A percentile compares a stretch with the other conserved stretches of the same genome.
These are phyloP conservation scores for Naso thynnoides DNA, from an alignment of 2,797 vertebrate genomes.

Conservation along the genomic window DNA sequence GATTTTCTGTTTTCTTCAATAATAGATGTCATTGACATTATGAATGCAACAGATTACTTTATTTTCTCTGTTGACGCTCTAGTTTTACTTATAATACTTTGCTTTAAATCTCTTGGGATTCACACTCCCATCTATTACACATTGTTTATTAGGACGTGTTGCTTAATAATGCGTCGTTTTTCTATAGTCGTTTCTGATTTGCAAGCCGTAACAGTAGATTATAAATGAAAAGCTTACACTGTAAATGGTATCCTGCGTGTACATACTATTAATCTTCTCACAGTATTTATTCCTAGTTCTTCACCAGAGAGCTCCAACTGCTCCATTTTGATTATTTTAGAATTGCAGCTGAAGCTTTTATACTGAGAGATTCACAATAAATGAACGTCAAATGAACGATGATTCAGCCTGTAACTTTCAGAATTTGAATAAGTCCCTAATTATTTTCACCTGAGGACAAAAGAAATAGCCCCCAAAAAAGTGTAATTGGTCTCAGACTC, in stretches of 20 bases:
- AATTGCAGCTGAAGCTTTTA: not conserved
- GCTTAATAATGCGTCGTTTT: not conserved
- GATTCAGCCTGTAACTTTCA: no score
- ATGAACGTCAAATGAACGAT: not conserved
- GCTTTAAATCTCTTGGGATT: not conserved
- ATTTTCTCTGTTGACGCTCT: not conserved
- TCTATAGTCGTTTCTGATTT: not conserved
- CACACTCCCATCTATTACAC: not conserved
- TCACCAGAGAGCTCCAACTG: not conserved
- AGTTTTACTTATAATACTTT: not conserved
- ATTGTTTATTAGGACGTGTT: not conserved
- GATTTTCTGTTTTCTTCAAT: constrained; percentile 35
- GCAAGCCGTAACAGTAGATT: not conserved
- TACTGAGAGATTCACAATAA: not conserved
- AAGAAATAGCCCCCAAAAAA: no score
- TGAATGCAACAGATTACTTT: not conserved
- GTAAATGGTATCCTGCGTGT: not conserved
- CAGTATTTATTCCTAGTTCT: not conserved
- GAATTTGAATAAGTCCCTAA: not conserved
- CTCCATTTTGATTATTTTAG: not conserved
- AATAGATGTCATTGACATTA: constrained; percentile 32
- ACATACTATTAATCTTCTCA: not conserved
- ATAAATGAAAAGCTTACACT: not conserved
- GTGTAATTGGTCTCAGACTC: no score
- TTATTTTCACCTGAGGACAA: no score